These are phyloP conservation scores for Callocephalon fimbriatum DNA, from an alignment of 2,113 vertebrate genomes.

Conservation along the genomic window DNA sequence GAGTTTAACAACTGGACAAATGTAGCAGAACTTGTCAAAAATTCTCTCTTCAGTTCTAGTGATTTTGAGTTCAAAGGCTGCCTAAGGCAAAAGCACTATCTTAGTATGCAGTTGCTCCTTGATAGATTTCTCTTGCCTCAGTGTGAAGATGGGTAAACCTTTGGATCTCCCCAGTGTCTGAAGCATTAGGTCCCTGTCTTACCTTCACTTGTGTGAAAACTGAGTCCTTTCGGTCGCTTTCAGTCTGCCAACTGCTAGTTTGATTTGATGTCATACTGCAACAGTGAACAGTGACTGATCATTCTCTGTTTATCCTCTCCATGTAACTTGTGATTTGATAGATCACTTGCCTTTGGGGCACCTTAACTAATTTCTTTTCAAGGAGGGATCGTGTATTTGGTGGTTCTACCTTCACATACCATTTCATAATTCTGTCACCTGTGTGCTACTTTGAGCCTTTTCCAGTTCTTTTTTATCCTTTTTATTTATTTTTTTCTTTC, in stretches of 20 bases:
- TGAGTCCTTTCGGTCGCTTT: not conserved
- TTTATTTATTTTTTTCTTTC: too few relatives aligned
- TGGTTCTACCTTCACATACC: not conserved
- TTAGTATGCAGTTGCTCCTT: accelerated
- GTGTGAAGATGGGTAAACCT: not conserved
- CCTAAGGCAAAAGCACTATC: not conserved
- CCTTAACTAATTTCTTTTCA: not conserved
- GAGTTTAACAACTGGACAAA: not conserved
- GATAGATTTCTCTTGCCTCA: not conserved
- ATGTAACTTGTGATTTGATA: not conserved
- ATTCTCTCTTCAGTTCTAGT: not conserved
- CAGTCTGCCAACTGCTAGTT: not conserved
- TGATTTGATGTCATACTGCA: not conserved
- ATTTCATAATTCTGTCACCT: not conserved
- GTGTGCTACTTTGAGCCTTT: not conserved
- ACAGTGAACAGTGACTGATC: not conserved
- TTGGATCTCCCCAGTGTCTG: not conserved
- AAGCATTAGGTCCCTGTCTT: not conserved
- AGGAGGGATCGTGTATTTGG: not conserved
- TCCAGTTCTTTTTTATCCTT: not conserved
- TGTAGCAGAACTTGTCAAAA: not conserved
- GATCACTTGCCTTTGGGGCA: not conserved
- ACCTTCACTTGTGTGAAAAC: not conserved
- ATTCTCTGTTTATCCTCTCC: not conserved
- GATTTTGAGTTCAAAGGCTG: not conserved